A percentile compares a stretch with the other conserved stretches of the same genome.
Conservation (phyloP, 2,797 vertebrate genomes). For the Holocentrus rufus region DNA sequence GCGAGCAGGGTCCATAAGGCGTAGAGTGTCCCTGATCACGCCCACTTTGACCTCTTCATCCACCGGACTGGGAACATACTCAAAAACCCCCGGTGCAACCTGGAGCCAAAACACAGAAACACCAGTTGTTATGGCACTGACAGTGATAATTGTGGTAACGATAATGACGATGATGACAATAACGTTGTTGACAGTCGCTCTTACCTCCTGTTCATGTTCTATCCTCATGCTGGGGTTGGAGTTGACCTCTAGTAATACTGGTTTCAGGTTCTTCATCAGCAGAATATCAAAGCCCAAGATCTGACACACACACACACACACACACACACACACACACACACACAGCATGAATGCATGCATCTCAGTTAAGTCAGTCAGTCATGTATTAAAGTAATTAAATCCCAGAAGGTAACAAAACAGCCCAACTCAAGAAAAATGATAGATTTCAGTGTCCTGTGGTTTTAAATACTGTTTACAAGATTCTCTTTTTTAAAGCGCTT, state of each 20-base stretch:
- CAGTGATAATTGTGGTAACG: not conserved
- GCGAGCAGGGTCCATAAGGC: constrained; percentile 90
- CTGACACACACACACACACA: constrained; percentile 75
- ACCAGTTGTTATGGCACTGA: not conserved
- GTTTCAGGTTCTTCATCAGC: constrained; percentile 96
- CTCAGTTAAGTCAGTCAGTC: not conserved
- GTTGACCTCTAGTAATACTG: constrained; percentile 95
- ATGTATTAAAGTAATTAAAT: no score
- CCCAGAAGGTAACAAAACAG: no score
- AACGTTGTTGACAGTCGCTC: constrained; percentile 19
- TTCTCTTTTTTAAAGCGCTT: no score
- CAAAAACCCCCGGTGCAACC: constrained; percentile 93
- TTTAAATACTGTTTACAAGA: no score
- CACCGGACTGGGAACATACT: constrained; percentile 92
- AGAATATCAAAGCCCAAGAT: constrained; percentile 99
- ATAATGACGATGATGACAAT: not conserved
- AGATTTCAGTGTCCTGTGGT: no score
- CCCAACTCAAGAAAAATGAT: no score
- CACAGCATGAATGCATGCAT: constrained; percentile 7
- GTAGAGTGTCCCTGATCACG: constrained; percentile 95
- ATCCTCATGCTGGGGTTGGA: constrained; percentile 99
- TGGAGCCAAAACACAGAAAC: constrained; percentile 62
- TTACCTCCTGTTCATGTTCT: constrained; percentile 94
- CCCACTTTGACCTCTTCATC: constrained; percentile 96
- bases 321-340: constrained; percentile 2